Evolutionary conservation across 2,888 invertebrate genomes (phyloP), one percentile per base, ranked within the genome.

Genomic region (Lapara coniferarum): DNA sequence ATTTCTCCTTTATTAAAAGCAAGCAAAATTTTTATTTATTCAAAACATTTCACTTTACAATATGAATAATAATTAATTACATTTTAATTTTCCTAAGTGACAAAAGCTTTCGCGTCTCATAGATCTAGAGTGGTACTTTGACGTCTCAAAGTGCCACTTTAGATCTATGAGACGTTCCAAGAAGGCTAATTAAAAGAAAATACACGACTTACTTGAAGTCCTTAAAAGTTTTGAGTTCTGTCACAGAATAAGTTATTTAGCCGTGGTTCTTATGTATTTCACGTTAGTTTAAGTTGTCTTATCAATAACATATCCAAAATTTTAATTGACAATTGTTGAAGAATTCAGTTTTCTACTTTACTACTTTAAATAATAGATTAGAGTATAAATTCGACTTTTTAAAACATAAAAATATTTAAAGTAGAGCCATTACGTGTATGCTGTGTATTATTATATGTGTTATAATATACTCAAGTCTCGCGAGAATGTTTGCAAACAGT

Each of bases 91-190:
- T 49, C 12, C 49, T 49, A 46, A 59, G 63, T 63, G 63, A 46
- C 49, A 63, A 63, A 63, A 63, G 63, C 49, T 63, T 59, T 63
- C 46, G 63, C 49, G 63, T 63, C 46, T 63, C 49, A 63, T 63
- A 63, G 63, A 63, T 63, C 49, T 63, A 49, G 49, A 63, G 49
- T 49, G 63, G 49, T 19, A 63, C 49, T 63, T 59, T 59, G n/a
- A n/a, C n/a, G n/a, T n/a, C n/a, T n/a, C n/a, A n/a, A n/a, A n/a
- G n/a, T n/a, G n/a, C n/a, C n/a, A n/a, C n/a, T n/a, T n/a, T n/a
- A n/a, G n/a, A n/a, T n/a, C n/a, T n/a, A n/a, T n/a, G 59, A 12
- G 16, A 63, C 46, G 63, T 63, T 63, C 49, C 46, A 59, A 59
- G 49, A 19, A 46, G 49, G 63, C 49, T 63, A 63, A 63, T 63